Conservation (phyloP, 2,113 vertebrate species). For the Pygathrix nemaeus region DNA sequence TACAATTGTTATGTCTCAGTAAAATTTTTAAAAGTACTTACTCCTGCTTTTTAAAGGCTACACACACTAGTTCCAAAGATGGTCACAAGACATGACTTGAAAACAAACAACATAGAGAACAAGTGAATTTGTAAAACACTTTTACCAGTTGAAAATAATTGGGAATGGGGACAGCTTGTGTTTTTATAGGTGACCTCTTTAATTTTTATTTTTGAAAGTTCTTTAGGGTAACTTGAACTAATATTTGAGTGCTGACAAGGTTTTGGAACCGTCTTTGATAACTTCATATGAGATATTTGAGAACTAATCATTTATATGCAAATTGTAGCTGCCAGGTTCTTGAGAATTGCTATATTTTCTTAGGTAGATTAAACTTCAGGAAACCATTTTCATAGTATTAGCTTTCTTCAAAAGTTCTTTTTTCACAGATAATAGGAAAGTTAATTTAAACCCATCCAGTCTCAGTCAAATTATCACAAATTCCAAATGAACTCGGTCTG, state of each 20-base stretch:
- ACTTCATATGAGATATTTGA: constrained; percentile 43
- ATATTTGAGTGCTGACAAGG: background rate
- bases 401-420: constrained; percentile 35
- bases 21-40: background rate
- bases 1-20: background rate
- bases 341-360: constrained; percentile 42
- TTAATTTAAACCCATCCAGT: constrained; percentile 12
- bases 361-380: constrained; percentile 27
- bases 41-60: background rate
- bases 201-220: background rate
- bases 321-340: constrained; percentile 12
- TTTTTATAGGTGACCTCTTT: background rate
- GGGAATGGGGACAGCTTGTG: no score
- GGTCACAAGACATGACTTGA: background rate
- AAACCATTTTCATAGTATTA: constrained; percentile 20
- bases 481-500: background rate
- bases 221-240: background rate
- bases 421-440: constrained; percentile 51
- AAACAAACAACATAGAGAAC: background rate
- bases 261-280: constrained; percentile 14
- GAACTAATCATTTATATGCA: constrained; percentile 63
- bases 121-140: background rate
- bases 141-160: background rate
- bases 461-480: constrained; percentile 16
- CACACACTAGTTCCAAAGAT: background rate